A percentile compares a stretch with the other conserved stretches of the same genome.
These are phyloP conservation scores for Pelosia muscerda DNA, from an alignment of 2,888 invertebrate species.

Conservation along the genomic window DNA sequence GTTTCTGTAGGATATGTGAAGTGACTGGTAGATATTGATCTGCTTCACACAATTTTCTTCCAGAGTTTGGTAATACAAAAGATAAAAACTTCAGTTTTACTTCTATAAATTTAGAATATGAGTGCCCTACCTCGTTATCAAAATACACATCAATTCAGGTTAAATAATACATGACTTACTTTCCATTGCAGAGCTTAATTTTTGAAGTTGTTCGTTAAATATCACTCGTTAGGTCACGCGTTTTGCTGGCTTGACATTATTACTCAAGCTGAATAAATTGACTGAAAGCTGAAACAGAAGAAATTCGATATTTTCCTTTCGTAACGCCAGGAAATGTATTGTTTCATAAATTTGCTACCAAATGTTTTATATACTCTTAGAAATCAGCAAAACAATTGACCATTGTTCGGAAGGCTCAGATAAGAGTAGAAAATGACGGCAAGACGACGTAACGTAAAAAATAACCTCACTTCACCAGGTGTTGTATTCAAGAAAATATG, in stretches of 20 bases:
- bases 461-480: slow-evolving; percentile 36
- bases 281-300: slow-evolving; percentile 52
- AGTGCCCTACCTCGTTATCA: not conserved
- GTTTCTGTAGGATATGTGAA: not conserved
- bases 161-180: slow-evolving; percentile 38
- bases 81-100: not conserved
- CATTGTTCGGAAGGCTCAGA: slow-evolving; percentile 71
- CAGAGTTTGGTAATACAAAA: too few species aligned
- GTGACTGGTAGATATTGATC: not conserved
- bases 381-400: slow-evolving; percentile 71
- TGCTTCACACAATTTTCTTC: not conserved
- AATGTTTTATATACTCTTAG: slow-evolving; percentile 75
- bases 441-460: slow-evolving; percentile 40
- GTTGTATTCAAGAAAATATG: slow-evolving; percentile 19
- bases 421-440: slow-evolving; percentile 55
- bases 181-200: slow-evolving; percentile 35
- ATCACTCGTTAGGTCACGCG: slow-evolving; percentile 37
- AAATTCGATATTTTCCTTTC: slow-evolving; percentile 55
- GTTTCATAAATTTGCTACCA: slow-evolving; percentile 49
- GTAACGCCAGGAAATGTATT: slow-evolving; percentile 51
- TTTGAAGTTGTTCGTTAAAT: slow-evolving; percentile 15
- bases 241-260: slow-evolving; percentile 36
- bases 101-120: not conserved
- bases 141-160: not conserved
- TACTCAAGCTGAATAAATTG: slow-evolving; percentile 36